Evolutionary conservation across 53 echinoderm and acorn worm species (phyloP).

Genomic region (Stichopus horrens): DNA sequence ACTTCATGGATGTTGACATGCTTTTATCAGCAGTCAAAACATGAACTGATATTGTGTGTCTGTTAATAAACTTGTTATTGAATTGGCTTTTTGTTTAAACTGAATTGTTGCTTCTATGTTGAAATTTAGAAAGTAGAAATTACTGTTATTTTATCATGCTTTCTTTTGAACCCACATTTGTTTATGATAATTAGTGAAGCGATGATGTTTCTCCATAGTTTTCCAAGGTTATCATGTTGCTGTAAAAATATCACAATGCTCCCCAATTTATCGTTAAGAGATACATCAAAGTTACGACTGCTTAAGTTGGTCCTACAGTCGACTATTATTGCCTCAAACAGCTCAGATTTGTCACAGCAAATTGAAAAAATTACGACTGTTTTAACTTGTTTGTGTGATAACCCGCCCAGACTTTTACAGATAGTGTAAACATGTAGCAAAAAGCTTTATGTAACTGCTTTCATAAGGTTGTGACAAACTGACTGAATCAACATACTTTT

Average conservation of each 20-base stretch:
- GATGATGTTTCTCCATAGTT: no score
- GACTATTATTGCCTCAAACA: background rate
- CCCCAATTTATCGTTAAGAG: background rate
- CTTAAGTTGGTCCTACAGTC: background rate
- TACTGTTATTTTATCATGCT: no score
- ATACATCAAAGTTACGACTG: background rate
- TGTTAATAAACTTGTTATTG: no score
- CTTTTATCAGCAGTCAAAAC: no score
- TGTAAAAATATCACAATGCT: background rate
- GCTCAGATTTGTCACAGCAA: background rate
- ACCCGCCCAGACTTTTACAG: conserved; percentile 1
- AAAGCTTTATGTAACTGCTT: background rate
- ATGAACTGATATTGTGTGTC: no score
- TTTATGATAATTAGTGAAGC: no score
- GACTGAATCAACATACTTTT: background rate
- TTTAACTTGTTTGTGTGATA: conserved; percentile 1
- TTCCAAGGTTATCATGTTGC: background rate
- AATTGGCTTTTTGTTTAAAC: no score
- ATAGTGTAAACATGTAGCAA: background rate
- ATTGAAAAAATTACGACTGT: background rate
- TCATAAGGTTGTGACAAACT: background rate
- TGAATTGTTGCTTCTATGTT: no score
- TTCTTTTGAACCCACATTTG: no score
- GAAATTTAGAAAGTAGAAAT: no score
- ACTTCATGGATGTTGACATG: no score